These are phyloP conservation scores for Vanessa atalanta DNA, from an alignment of 1,140 invertebrate genomes.

Conservation along the genomic window DNA sequence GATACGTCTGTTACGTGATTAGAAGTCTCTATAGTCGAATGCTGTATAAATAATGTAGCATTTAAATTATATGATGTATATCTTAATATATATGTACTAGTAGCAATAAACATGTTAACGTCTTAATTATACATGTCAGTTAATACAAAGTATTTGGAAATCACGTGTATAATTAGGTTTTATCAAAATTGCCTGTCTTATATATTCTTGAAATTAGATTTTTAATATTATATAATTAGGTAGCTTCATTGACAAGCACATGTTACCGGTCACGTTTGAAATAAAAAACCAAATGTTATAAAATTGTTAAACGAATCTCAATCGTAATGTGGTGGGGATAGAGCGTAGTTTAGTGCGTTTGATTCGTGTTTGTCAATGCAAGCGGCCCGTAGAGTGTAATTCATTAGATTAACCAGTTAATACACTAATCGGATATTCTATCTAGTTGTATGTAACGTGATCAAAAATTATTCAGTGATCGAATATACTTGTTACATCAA, in stretches of 20 bases:
- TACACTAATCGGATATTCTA: conserved; percentile 61
- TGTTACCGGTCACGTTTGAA: not conserved
- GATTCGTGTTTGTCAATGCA: conserved; percentile 21
- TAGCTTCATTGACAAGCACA: conserved; percentile 11
- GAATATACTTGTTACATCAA: conserved; percentile 79
- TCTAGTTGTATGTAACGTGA: conserved; percentile 65
- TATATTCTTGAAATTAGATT: conserved; percentile 32
- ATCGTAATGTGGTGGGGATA: not conserved
- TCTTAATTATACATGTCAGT: conserved; percentile 2
- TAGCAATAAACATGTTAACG: conserved; percentile 14
- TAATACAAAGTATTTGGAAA: conserved; percentile 13
- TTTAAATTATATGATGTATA: conserved; percentile 13
- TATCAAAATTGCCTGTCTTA: conserved; percentile 25
- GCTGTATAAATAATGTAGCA: conserved; percentile 26
- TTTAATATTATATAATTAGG: conserved; percentile 16
- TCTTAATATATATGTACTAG: conserved; percentile 12
- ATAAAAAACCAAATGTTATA: not conserved
- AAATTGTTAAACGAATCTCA: not conserved
- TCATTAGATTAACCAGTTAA: conserved; percentile 43
- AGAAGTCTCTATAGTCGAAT: not conserved
- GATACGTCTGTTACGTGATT: conserved; percentile 5
- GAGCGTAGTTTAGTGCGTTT: not conserved
- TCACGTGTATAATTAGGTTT: conserved; percentile 3
- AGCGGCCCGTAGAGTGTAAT: conserved; percentile 34
- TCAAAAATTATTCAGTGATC: conserved; percentile 75